Evolutionary conservation across 2,113 vertebrate species (phyloP).

Genomic region (Rhabdomys dilectus): DNA sequence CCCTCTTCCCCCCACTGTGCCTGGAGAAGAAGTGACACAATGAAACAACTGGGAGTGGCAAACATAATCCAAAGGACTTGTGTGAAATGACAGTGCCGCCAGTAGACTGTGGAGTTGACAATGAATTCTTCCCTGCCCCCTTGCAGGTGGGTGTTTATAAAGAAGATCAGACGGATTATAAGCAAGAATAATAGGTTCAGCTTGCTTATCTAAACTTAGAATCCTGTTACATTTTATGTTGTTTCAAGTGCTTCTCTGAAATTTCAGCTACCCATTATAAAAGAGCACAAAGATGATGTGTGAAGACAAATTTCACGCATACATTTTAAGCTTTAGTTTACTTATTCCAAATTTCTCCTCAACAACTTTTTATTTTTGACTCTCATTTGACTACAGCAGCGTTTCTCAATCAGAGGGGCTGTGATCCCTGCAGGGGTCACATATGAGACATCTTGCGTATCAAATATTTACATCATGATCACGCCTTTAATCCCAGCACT

Average conservation of each 20-base stretch:
- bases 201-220: background rate
- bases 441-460: background rate
- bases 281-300: background rate
- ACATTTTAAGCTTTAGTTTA: background rate
- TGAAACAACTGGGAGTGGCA: background rate
- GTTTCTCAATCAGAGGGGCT: background rate
- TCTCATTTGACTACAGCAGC: background rate
- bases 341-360: background rate
- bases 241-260: background rate
- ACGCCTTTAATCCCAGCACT: too few relatives aligned
- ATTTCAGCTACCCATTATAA: background rate
- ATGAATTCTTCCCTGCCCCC: background rate
- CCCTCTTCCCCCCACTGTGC: too few relatives aligned
- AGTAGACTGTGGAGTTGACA: background rate
- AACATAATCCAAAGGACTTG: background rate
- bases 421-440: background rate
- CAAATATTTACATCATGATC: background rate
- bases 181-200: constrained; percentile 20
- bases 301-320: background rate
- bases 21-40: background rate
- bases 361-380: background rate
- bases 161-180: constrained; percentile 13
- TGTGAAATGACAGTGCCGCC: background rate
- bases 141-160: background rate
- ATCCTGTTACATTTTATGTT: background rate